Percentiles rank a stretch among this genome's conserved stretches.
phyloP scores from a whole-genome alignment of 2,797 vertebrate genomes.

The Halcyon chelicuti region DNA sequence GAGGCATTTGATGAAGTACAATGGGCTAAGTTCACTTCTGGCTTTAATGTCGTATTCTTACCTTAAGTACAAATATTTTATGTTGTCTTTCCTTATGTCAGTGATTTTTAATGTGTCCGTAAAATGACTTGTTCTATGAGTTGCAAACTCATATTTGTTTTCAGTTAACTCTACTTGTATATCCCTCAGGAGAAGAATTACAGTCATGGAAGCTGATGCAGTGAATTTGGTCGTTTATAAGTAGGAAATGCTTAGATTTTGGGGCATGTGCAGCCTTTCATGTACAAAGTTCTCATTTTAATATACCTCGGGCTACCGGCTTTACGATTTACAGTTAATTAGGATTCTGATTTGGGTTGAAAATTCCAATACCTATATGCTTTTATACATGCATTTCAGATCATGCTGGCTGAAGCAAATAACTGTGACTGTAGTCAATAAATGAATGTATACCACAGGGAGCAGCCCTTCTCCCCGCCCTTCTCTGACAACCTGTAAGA shows the following conservation, averaged over 20 bases:
- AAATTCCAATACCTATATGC: conserved; percentile 77
- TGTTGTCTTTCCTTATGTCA: conserved; percentile 64
- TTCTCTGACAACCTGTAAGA: conserved; percentile 75
- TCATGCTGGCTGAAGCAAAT: conserved; percentile 79
- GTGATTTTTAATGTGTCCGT: conserved; percentile 66
- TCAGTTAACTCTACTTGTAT: conserved; percentile 75
- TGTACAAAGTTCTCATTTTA: conserved; percentile 85
- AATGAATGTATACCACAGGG: conserved; percentile 73
- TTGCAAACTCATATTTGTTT: conserved; percentile 77
- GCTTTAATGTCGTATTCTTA: conserved; percentile 64
- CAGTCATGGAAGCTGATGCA: conserved; percentile 75
- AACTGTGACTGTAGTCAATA: conserved; percentile 78
- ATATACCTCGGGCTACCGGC: conserved; percentile 79
- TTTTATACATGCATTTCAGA: conserved; percentile 80
- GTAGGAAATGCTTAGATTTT: conserved; percentile 79
- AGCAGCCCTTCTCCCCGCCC: conserved; percentile 23
- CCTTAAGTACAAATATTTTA: conserved; percentile 69
- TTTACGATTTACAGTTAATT: conserved; percentile 84
- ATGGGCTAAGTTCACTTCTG: conserved; percentile 58
- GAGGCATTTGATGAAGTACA: conserved; percentile 64
- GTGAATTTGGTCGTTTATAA: conserved; percentile 76
- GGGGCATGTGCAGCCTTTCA: conserved; percentile 80
- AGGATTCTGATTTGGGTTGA: conserved; percentile 82
- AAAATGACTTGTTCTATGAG: conserved; percentile 70
- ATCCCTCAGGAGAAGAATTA: conserved; percentile 77